Evolutionary conservation across 1,140 invertebrate genomes (phyloP), one percentile per base, ranked within the genome.

Genomic region (Drosophila lacertosa): DNA sequence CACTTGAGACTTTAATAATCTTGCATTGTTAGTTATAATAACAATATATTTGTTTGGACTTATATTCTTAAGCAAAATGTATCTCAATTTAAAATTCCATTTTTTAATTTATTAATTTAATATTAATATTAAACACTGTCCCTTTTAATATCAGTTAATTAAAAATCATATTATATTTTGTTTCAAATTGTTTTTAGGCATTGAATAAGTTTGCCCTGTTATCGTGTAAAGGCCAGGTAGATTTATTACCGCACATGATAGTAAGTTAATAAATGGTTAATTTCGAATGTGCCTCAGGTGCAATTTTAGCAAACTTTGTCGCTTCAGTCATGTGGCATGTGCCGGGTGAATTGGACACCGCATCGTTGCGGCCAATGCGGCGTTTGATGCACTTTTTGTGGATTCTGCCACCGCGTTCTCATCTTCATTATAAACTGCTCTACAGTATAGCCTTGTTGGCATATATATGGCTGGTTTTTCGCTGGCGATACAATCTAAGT

Each of bases 1-100:
- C 58, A 64, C 50, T 68, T 53, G 57, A 68, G 40, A 68, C 22
- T 9, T 45, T 29, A 54, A 55, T 33, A 33, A 45, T 44, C 5
- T 20, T 32, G 22, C 15, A 45, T 24, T 6, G 16, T 40, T 16
- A 3, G 9, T 5, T 29, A n/a, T n/a, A n/a, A n/a, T n/a, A n/a
- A n/a, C n/a, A n/a, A n/a, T n/a, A n/a, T n/a, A n/a, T n/a, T n/a
- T n/a, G n/a, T n/a, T n/a, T n/a, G n/a, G n/a, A n/a, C n/a, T n/a
- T n/a, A n/a, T n/a, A n/a, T n/a, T n/a, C n/a, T n/a, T n/a, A n/a
- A n/a, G n/a, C n/a, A n/a, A n/a, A n/a, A n/a, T n/a, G n/a, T n/a
- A n/a, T n/a, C n/a, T n/a, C n/a, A n/a, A n/a, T n/a, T n/a, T n/a
- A n/a, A n/a, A n/a, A n/a, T n/a, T n/a, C n/a, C n/a, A n/a, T n/a